These are phyloP conservation scores for Rafetus swinhoei DNA, from an alignment of 2,113 vertebrate genomes.

Conservation along the genomic window DNA sequence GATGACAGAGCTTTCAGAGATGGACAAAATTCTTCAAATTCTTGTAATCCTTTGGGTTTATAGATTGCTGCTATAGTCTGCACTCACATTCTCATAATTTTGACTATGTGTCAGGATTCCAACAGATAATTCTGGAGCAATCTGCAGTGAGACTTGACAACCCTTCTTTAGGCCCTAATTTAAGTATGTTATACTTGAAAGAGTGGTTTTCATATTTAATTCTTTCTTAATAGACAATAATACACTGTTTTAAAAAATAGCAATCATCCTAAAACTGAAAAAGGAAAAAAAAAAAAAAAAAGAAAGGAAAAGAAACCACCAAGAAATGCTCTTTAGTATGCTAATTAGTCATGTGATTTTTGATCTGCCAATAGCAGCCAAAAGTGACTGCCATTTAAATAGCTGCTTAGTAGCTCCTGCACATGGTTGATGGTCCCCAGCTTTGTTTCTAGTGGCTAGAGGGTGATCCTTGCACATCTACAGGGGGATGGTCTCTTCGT, in stretches of 20 bases:
- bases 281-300: background rate
- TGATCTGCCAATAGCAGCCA: background rate
- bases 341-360: background rate
- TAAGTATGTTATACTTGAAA: constrained; percentile 29
- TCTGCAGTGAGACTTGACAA: constrained; percentile 19
- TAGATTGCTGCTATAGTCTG: no score
- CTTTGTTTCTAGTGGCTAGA: background rate
- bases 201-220: background rate
- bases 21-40: no score
- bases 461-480: background rate
- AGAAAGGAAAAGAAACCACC: background rate
- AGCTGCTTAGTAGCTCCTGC: background rate
- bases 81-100: no score
- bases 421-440: background rate
- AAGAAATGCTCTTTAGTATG: background rate
- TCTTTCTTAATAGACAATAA: background rate
- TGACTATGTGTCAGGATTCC: constrained; percentile 60
- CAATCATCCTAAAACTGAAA: background rate
- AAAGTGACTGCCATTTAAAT: background rate
- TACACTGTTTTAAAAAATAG: background rate
- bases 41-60: no score
- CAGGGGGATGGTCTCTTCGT: background rate
- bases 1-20: constrained; percentile 62
- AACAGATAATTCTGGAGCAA: constrained; percentile 27
- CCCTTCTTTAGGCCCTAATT: background rate